phyloP scores from a whole-genome alignment of 2,888 invertebrate species.

The Cosmia trapezina region DNA sequence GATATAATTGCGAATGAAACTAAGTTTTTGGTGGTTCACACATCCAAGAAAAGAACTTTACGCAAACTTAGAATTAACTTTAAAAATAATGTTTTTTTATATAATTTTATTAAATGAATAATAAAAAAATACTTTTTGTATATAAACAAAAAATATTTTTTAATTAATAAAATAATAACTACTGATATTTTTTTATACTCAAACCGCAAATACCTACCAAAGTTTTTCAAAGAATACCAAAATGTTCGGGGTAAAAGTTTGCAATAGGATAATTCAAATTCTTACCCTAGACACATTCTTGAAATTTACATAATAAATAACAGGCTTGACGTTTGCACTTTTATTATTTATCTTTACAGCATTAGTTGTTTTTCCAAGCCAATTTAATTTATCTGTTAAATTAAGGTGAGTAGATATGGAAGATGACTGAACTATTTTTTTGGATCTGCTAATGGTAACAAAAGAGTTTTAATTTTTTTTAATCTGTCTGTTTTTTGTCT shows the following conservation, averaged over 20 bases:
- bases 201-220: too few relatives aligned
- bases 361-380: slow-evolving; percentile 7
- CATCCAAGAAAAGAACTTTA: background rate
- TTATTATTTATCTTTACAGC: slow-evolving; percentile 19
- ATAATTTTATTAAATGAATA: too few relatives aligned
- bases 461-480: background rate
- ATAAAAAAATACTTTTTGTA: too few relatives aligned
- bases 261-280: slow-evolving; percentile 10
- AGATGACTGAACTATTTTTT: slow-evolving; percentile 6
- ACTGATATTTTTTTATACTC: background rate
- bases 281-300: slow-evolving; percentile 10
- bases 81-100: too few relatives aligned
- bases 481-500: too few relatives aligned
- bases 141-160: too few relatives aligned
- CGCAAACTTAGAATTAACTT: too few relatives aligned
- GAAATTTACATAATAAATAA: slow-evolving; percentile 37
- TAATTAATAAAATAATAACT: too few relatives aligned
- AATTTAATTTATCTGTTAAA: slow-evolving; percentile 10
- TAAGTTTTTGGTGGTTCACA: background rate
- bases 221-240: background rate
- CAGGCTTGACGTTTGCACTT: slow-evolving; percentile 22
- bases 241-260: background rate
- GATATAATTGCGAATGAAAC: background rate
- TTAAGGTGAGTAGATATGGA: background rate
- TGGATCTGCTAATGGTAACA: background rate